Evolutionary conservation across 1,140 invertebrate genomes (phyloP).

Genomic region (Callitettix versicolor): DNA sequence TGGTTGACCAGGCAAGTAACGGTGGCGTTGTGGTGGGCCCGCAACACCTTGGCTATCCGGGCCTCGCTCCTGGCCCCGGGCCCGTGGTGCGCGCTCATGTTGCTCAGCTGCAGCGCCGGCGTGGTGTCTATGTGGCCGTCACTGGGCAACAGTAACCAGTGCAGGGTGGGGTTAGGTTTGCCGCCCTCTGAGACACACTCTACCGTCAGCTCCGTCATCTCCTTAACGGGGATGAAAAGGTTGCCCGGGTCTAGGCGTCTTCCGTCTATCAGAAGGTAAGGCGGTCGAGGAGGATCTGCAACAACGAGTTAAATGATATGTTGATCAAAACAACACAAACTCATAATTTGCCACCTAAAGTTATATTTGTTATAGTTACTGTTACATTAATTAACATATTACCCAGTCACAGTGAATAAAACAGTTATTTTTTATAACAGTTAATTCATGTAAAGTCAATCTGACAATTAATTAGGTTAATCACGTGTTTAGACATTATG

Average conservation of each 20-base stretch:
- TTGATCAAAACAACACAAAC: too few species aligned
- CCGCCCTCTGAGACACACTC: constrained; percentile 75
- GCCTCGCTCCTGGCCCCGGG: constrained; percentile 47
- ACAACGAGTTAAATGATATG: too few species aligned
- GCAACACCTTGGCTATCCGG: constrained; percentile 49
- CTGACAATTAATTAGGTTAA: too few species aligned
- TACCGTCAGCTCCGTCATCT: constrained; percentile 65
- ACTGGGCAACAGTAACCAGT: constrained; percentile 50
- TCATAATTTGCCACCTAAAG: too few species aligned
- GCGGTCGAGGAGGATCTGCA: constrained; percentile 62
- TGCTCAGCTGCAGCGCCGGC: constrained; percentile 31
- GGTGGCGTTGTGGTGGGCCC: constrained; percentile 63
- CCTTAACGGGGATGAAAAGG: constrained; percentile 69
- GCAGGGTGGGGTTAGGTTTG: constrained; percentile 59
- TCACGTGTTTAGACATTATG: too few species aligned
- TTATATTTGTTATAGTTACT: too few species aligned
- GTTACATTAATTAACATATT: too few species aligned
- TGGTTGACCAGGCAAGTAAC: constrained; percentile 63
- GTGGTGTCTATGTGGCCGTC: constrained; percentile 4
- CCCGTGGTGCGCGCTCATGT: constrained; percentile 7
- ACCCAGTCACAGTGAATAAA: too few species aligned
- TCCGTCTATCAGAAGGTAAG: constrained; percentile 69
- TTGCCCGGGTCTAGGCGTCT: constrained; percentile 68
- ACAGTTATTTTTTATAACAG: too few species aligned
- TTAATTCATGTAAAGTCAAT: too few species aligned